Evolutionary conservation across 2,797 vertebrate species (phyloP).

Genomic region (Eidolon dupreanum): DNA sequence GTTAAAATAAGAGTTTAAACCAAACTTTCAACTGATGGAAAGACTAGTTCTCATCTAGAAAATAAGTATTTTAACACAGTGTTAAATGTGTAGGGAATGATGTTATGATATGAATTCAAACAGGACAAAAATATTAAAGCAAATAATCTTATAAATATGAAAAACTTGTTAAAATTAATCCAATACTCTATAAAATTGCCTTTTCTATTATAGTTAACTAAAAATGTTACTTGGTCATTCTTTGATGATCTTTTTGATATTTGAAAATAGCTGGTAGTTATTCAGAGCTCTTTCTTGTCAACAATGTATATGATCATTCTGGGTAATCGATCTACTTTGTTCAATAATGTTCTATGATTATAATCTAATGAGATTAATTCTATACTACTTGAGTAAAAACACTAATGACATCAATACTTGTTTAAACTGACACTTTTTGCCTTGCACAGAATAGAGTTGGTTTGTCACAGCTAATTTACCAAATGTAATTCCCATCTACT

Average conservation of each 20-base stretch:
- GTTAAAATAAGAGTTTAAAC: neutral
- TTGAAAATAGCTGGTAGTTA: neutral
- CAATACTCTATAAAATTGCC: neutral
- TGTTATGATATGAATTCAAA: neutral
- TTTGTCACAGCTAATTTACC: neutral
- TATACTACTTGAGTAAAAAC: neutral
- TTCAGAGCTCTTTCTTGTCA: neutral
- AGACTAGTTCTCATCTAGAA: neutral
- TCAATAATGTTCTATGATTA: neutral
- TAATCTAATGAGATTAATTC: neutral
- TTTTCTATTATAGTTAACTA: neutral
- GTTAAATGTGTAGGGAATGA: neutral
- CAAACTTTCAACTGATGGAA: neutral
- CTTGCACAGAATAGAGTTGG: neutral
- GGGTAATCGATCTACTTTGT: neutral
- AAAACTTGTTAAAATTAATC: neutral
- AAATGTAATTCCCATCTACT: neutral
- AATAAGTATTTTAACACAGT: neutral
- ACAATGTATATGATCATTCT: neutral
- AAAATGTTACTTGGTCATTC: neutral
- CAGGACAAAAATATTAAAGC: neutral
- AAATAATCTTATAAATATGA: neutral
- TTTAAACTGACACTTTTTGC: neutral
- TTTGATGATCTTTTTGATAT: neutral
- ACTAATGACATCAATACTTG: neutral